These are phyloP conservation scores for Eriosoma lanigerum DNA, from an alignment of 1,140 invertebrate genomes.

Conservation along the genomic window DNA sequence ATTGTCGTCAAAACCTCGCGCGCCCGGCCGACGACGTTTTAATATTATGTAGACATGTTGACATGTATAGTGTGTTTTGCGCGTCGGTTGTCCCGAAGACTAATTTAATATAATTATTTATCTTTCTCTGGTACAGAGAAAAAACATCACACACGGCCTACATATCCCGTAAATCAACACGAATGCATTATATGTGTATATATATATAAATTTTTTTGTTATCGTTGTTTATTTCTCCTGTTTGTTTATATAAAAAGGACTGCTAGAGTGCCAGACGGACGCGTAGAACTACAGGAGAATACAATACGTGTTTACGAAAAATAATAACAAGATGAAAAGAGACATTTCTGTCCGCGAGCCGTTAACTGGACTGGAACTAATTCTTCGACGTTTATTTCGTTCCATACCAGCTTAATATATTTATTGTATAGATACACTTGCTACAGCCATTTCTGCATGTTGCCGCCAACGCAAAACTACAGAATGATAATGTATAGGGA, in stretches of 20 bases:
- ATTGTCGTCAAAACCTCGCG: background rate
- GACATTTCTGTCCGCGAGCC: conserved; percentile 19
- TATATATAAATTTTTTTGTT: too few species aligned
- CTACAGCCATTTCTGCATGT: background rate
- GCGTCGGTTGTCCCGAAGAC: too few species aligned
- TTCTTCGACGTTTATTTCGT: conserved; percentile 37
- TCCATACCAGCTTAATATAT: conserved; percentile 37
- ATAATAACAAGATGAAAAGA: conserved; percentile 28
- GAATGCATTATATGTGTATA: too few species aligned
- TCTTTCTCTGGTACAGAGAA: too few species aligned
- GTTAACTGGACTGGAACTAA: conserved; percentile 47
- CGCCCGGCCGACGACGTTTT: background rate
- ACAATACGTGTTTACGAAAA: background rate
- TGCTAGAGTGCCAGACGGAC: background rate
- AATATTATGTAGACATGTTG: background rate
- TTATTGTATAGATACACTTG: background rate
- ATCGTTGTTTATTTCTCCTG: background rate
- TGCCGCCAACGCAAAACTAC: background rate
- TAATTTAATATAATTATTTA: too few species aligned
- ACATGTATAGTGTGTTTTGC: background rate
- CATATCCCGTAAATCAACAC: too few species aligned
- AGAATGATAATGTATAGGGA: background rate
- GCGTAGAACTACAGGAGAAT: conserved; percentile 1
- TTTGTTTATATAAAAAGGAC: background rate
- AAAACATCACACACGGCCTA: too few species aligned